These are phyloP conservation scores for Drosophila bipectinata DNA, from an alignment of 1,140 invertebrate species.

Conservation along the genomic window DNA sequence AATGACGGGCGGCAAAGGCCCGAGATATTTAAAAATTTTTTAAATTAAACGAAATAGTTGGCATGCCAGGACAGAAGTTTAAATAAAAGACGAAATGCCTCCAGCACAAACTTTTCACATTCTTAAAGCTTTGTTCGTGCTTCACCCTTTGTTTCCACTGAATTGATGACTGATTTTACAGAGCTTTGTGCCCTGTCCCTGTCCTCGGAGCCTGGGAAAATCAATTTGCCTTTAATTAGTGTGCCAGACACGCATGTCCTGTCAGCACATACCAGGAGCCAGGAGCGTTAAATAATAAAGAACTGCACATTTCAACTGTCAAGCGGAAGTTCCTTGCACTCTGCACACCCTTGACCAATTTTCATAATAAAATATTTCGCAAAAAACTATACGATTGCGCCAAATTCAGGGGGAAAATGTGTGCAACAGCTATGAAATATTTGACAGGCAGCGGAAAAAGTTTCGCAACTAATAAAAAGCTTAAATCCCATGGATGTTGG, in stretches of 20 bases:
- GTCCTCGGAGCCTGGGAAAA: slow-evolving; percentile 23
- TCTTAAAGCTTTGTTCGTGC: neutral
- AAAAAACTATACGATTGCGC: slow-evolving; percentile 22
- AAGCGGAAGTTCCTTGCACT: slow-evolving; percentile 26
- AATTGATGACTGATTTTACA: slow-evolving; percentile 25
- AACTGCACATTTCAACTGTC: slow-evolving; percentile 61
- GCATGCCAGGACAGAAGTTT: slow-evolving; percentile 1
- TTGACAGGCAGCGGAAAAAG: slow-evolving; percentile 34
- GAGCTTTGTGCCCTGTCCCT: neutral
- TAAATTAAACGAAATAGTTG: slow-evolving; percentile 32
- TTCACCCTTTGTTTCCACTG: neutral
- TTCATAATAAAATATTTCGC: slow-evolving; percentile 26
- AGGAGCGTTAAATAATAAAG: slow-evolving; percentile 31
- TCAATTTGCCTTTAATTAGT: slow-evolving; percentile 71
- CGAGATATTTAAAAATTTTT: slow-evolving; percentile 9
- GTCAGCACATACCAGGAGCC: slow-evolving; percentile 9
- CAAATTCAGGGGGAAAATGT: slow-evolving; percentile 33
- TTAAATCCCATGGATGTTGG: slow-evolving; percentile 39
- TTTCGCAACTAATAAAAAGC: slow-evolving; percentile 61
- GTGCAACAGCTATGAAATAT: slow-evolving; percentile 63
- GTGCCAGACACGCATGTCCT: slow-evolving; percentile 47
- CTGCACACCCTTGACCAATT: slow-evolving; percentile 13
- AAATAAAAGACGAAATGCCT: neutral
- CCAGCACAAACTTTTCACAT: neutral
- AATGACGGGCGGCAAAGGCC: neutral